Evolutionary conservation across 2,888 invertebrate genomes (phyloP).

Genomic region (Apamea anceps): DNA sequence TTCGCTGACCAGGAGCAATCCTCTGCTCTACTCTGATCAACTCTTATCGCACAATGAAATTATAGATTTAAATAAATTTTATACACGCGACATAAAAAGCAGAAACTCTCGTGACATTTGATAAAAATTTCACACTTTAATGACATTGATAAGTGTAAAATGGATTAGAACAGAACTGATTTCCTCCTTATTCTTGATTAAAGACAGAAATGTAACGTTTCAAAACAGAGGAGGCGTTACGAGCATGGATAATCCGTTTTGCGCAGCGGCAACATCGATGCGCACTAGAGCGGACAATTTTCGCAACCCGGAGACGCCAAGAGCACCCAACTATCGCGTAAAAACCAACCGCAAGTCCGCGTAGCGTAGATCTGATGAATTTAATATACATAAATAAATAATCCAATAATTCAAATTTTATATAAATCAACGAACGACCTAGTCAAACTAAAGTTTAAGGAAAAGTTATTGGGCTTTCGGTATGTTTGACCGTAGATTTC

Average conservation of each 20-base stretch:
- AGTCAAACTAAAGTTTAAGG: neutral
- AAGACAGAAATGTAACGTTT: conserved; percentile 65
- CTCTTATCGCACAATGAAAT: conserved; percentile 1
- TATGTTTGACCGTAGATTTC: neutral
- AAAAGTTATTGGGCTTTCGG: neutral
- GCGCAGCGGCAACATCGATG: conserved; percentile 80
- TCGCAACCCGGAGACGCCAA: conserved; percentile 78
- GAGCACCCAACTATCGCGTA: conserved; percentile 65
- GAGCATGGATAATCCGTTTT: conserved; percentile 79
- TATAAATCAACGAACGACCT: neutral
- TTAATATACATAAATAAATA: conserved; percentile 3
- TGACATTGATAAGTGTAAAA: conserved; percentile 49
- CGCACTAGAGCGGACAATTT: conserved; percentile 83
- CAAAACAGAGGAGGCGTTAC: conserved; percentile 72
- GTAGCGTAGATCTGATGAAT: neutral
- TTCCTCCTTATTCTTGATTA: conserved; percentile 37
- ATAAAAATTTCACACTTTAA: conserved; percentile 43
- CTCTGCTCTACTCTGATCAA: conserved; percentile 1
- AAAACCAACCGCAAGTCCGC: conserved; percentile 26
- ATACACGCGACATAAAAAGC: neutral
- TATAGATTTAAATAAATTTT: conserved; percentile 6
- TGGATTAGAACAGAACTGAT: conserved; percentile 39
- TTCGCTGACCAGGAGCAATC: conserved; percentile 45
- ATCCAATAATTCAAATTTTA: neutral
- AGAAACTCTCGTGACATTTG: conserved; percentile 29